phyloP scores from a whole-genome alignment of 1,140 invertebrate species.

The Patella vulgata region DNA sequence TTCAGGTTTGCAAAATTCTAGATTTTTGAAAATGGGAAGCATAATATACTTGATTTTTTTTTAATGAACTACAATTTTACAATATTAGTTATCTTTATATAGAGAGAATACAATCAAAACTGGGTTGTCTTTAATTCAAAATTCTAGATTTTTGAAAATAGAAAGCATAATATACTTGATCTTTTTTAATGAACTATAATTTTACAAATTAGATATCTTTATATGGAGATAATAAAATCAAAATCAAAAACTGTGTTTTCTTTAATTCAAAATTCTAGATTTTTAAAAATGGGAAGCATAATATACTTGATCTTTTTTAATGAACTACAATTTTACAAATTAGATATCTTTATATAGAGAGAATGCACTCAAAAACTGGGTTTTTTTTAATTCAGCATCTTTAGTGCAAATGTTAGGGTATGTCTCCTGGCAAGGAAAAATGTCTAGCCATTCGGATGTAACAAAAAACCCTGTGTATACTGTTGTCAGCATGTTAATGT shows the following conservation, averaged over 20 bases:
- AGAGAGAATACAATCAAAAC: neutral
- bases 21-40: neutral
- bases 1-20: conserved; percentile 74
- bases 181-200: too few relatives aligned
- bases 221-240: neutral
- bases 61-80: conserved; percentile 4
- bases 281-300: neutral
- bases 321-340: too few relatives aligned
- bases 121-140: neutral
- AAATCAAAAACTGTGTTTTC: neutral
- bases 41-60: neutral
- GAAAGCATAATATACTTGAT: neutral
- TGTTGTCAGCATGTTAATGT: too few relatives aligned
- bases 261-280: conserved; percentile 20
- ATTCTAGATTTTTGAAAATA: neutral
- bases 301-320: too few relatives aligned
- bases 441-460: too few relatives aligned
- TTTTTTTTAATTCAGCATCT: conserved; percentile 27
- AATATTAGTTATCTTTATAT: conserved; percentile 11
- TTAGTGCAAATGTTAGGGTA: too few relatives aligned
- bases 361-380: conserved; percentile 3
- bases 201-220: too few relatives aligned
- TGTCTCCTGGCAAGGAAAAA: too few relatives aligned
- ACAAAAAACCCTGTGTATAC: too few relatives aligned
- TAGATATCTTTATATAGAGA: too few relatives aligned